phyloP scores from a whole-genome alignment of 2,888 invertebrate genomes.

The Odontomyia ornata region DNA sequence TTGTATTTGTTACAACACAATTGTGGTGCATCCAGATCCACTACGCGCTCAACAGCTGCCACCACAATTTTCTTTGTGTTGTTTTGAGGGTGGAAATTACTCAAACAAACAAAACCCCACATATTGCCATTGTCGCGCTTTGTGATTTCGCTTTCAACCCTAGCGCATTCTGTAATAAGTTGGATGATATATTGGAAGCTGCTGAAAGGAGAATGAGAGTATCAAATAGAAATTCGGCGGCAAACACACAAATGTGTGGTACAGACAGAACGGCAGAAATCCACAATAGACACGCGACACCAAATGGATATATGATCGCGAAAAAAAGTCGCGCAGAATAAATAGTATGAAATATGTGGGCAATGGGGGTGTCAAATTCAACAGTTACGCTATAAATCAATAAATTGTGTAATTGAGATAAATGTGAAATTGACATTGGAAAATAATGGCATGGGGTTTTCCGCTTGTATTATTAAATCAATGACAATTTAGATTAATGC shows the following conservation, averaged over 20 bases:
- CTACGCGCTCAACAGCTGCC: background rate
- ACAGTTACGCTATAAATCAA: constrained; percentile 5
- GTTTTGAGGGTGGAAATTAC: background rate
- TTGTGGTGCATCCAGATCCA: background rate
- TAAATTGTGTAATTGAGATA: constrained; percentile 2
- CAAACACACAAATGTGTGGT: background rate
- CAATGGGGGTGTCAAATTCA: background rate
- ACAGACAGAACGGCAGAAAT: constrained; percentile 16
- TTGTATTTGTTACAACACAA: background rate
- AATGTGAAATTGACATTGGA: background rate
- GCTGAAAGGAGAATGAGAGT: background rate
- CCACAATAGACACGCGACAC: background rate
- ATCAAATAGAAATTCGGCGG: background rate
- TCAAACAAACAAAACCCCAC: too few relatives aligned
- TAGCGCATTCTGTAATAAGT: background rate
- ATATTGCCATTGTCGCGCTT: background rate
- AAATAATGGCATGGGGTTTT: too few relatives aligned
- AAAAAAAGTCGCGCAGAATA: background rate
- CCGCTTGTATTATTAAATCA: too few relatives aligned
- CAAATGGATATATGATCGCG: background rate
- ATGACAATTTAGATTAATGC: too few relatives aligned
- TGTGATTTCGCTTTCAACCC: background rate
- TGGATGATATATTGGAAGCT: constrained; percentile 1
- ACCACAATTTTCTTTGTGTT: constrained; percentile 3
- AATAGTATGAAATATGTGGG: background rate